phyloP scores from a whole-genome alignment of 2,888 invertebrate species.

The Cataglyphis cursor region DNA sequence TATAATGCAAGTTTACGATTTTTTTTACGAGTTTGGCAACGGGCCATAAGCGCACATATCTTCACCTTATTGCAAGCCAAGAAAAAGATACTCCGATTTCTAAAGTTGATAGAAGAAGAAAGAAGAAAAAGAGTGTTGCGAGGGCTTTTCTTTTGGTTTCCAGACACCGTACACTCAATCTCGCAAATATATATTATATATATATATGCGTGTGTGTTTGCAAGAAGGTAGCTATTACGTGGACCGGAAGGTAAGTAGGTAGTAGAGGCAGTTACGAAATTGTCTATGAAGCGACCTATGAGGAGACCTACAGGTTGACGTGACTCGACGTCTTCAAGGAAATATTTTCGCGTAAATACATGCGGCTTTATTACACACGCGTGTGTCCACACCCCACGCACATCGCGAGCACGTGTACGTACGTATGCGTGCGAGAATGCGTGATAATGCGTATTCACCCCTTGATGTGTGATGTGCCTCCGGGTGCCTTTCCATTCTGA shows the following conservation, averaged over 20 bases:
- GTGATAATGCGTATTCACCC: slow-evolving; percentile 25
- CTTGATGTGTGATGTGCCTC: not conserved
- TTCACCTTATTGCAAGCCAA: slow-evolving; percentile 21
- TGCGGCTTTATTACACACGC: slow-evolving; percentile 9
- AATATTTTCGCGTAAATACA: slow-evolving; percentile 71
- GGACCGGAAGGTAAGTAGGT: slow-evolving; percentile 55
- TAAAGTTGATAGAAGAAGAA: slow-evolving; percentile 5
- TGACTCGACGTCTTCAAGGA: slow-evolving; percentile 76
- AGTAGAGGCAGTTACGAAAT: slow-evolving; percentile 70
- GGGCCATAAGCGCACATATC: not conserved
- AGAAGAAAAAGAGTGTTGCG: not conserved
- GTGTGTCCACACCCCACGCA: not conserved
- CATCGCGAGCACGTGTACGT: slow-evolving; percentile 5
- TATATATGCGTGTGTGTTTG: slow-evolving; percentile 13
- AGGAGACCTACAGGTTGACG: slow-evolving; percentile 81
- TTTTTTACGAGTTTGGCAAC: slow-evolving; percentile 39
- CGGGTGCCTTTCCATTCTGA: slow-evolving; percentile 55
- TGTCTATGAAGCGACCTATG: slow-evolving; percentile 73
- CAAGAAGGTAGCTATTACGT: slow-evolving; percentile 53
- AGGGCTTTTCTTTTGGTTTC: slow-evolving; percentile 14
- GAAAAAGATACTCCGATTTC: not conserved
- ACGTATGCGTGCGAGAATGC: slow-evolving; percentile 9
- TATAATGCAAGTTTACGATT: slow-evolving; percentile 21
- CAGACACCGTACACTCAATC: slow-evolving; percentile 35
- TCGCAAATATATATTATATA: slow-evolving; percentile 35